Conservation (phyloP, 2,797 vertebrate genomes). For the Bovichtus diacanthus region DNA sequence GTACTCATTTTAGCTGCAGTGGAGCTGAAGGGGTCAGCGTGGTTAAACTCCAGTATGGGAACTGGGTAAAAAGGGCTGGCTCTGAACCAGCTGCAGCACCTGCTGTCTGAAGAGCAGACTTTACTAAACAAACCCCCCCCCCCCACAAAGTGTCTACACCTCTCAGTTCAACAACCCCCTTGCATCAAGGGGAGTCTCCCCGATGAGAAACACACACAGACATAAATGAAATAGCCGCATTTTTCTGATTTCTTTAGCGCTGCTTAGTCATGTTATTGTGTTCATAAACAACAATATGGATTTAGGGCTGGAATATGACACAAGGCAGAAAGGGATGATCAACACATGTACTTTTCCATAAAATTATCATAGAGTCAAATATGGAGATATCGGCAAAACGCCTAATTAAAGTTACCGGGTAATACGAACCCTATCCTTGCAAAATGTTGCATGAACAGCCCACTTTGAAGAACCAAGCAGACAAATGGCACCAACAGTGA, state of each 20-base stretch:
- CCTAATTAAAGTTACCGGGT: not conserved
- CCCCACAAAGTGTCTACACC: not conserved
- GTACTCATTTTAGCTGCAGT: conserved; percentile 8
- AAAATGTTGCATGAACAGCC: not conserved
- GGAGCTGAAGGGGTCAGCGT: conserved; percentile 3
- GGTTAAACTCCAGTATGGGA: conserved; percentile 16
- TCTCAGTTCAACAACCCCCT: not conserved
- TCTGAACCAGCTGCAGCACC: conserved; percentile 3
- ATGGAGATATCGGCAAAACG: not conserved
- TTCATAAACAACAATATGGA: not conserved
- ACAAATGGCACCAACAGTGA: not conserved
- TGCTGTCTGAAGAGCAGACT: conserved; percentile 22
- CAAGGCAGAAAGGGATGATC: not conserved
- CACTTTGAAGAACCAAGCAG: not conserved
- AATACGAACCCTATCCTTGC: not conserved
- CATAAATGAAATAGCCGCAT: not conserved
- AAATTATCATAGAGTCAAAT: not conserved
- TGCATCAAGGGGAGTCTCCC: not conserved
- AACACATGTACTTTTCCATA: not conserved
- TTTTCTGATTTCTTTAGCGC: not conserved
- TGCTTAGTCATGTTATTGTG: not conserved
- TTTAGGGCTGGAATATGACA: too few relatives aligned
- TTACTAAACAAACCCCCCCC: conserved; percentile 23
- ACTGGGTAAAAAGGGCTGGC: not conserved
- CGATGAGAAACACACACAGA: not conserved